Conservation (phyloP, 2,888 invertebrate species). For the Endotricha flammealis region DNA sequence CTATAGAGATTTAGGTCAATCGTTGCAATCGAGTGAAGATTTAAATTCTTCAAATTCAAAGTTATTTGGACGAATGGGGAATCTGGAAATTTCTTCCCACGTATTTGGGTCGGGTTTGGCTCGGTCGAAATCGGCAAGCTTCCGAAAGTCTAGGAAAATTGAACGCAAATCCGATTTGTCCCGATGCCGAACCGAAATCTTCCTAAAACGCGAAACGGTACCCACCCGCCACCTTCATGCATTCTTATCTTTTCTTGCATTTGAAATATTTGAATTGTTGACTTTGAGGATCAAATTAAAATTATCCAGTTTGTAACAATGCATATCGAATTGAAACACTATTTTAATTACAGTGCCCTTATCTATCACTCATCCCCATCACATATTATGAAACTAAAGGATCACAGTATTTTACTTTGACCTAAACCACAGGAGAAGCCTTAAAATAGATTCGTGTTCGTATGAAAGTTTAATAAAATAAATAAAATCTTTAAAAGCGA, state of each 20-base stretch:
- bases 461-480: no score
- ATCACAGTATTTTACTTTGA: no score
- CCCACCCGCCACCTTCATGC: conserved; percentile 35
- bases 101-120: conserved; percentile 55
- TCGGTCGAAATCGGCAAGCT: conserved; percentile 47
- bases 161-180: conserved; percentile 72
- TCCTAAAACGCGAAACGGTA: conserved; percentile 42
- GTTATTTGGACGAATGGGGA: conserved; percentile 40
- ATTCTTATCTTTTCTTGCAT: conserved; percentile 16
- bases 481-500: no score
- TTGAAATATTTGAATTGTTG: neutral
- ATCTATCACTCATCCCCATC: no score
- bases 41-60: conserved; percentile 58
- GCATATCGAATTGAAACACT: conserved; percentile 1
- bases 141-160: conserved; percentile 68
- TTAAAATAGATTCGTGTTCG: no score
- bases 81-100: conserved; percentile 46
- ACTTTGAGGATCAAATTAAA: conserved; percentile 17
- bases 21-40: conserved; percentile 45
- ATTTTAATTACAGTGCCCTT: neutral
- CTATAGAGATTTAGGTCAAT: conserved; percentile 39
- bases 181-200: conserved; percentile 47
- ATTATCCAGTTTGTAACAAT: conserved; percentile 4
- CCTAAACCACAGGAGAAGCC: no score
- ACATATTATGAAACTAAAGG: no score